A percentile compares a stretch with the other conserved stretches of the same genome.
Conservation (phyloP, 2,797 vertebrate species). For the Heliangelus exortis region DNA sequence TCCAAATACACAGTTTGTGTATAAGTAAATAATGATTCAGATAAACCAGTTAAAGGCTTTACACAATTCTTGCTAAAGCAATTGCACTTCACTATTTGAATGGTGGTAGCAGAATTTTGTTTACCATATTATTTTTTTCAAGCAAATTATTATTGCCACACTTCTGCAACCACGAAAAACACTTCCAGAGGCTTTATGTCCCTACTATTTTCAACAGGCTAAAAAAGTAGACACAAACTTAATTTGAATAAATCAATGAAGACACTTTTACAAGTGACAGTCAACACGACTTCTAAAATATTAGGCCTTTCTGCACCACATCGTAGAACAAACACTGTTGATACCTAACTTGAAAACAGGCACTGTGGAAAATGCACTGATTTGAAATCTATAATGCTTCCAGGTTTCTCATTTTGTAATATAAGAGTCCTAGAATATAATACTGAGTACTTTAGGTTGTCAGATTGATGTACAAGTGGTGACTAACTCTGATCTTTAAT, state of each 20-base stretch:
- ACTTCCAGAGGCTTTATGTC: background rate
- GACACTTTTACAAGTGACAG: background rate
- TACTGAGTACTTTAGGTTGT: background rate
- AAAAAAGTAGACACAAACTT: background rate
- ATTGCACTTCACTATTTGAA: background rate
- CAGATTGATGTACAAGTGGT: background rate
- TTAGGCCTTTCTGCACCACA: background rate
- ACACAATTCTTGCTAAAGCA: background rate
- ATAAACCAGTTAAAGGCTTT: background rate
- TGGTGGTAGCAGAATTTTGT: background rate
- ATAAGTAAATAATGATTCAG: background rate
- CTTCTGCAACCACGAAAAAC: background rate
- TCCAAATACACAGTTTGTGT: background rate
- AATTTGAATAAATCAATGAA: background rate
- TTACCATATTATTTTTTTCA: background rate
- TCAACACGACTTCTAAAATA: background rate
- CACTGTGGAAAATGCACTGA: background rate
- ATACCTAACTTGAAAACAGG: background rate
- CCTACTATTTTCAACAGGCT: background rate
- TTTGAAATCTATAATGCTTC: background rate
- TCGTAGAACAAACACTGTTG: background rate
- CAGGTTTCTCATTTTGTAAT: background rate
- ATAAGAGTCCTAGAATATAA: background rate
- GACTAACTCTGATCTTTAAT: background rate
- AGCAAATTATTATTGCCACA: background rate